phyloP scores from a whole-genome alignment of 2,113 vertebrate species.

The Phaetusa simplex region DNA sequence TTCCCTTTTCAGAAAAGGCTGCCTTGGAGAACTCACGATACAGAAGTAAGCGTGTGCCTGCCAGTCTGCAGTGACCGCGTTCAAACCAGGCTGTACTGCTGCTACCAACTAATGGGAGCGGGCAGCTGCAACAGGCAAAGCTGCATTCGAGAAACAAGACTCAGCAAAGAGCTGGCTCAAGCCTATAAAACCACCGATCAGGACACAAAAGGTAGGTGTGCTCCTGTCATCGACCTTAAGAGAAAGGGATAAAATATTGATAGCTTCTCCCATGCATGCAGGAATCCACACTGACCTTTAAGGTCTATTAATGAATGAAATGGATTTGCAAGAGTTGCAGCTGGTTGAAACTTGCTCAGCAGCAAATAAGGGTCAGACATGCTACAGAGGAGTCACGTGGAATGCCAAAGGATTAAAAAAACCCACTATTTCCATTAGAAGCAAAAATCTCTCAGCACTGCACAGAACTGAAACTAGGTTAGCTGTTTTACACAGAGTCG shows the following conservation, averaged over 20 bases:
- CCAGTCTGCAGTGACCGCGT: fast-evolving
- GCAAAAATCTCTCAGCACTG: constrained; percentile 8
- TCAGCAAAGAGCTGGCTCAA: background rate
- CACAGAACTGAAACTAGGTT: constrained; percentile 60
- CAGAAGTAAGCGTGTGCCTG: background rate
- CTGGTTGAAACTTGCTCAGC: constrained; percentile 9
- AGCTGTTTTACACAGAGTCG: constrained; percentile 10
- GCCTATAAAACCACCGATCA: background rate
- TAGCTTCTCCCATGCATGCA: background rate
- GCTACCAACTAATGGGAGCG: background rate
- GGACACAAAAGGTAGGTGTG: background rate
- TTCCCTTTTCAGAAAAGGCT: background rate
- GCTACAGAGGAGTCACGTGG: constrained; percentile 7
- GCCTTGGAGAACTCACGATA: background rate
- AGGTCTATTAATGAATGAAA: constrained; percentile 33
- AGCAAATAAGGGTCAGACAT: constrained; percentile 20
- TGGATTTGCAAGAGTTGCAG: background rate
- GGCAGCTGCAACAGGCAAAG: background rate
- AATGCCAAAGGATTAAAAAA: constrained; percentile 24
- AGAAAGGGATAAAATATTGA: background rate
- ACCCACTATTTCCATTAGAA: background rate
- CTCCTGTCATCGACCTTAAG: background rate
- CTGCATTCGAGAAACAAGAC: background rate
- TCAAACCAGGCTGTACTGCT: background rate
- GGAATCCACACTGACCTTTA: background rate